Base-by-base conservation (phyloP, 2,797 vertebrate genomes). In the Dallia pectoralis region DNA sequence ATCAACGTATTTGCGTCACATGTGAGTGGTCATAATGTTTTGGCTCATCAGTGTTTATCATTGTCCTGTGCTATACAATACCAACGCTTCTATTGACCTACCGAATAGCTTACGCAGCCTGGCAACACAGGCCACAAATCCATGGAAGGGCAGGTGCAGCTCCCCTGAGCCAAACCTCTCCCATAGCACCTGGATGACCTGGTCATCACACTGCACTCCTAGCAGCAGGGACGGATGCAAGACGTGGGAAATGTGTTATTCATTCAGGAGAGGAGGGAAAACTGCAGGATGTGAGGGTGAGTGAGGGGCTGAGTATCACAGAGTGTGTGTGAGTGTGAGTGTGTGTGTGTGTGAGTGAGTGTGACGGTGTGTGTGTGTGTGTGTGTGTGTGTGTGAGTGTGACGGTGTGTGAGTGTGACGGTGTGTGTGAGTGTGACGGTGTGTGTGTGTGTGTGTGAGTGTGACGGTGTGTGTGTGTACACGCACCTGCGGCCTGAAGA, bases 21-120 rank as follows among this genome's bases (percentile, higher is more conserved):
- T n/a, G n/a, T n/a, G n/a, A n/a, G n/a, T n/a, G n/a, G n/a, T n/a
- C n/a, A n/a, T n/a, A n/a, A n/a, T n/a, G n/a, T n/a, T n/a, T n/a
- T n/a, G n/a, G n/a, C n/a, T n/a, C n/a, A n/a, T n/a, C n/a, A n/a
- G n/a, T n/a, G n/a, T n/a, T n/a, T n/a, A n/a, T n/a, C n/a, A n/a
- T n/a, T n/a, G n/a, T n/a, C n/a, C n/a, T n/a, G n/a, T n/a, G n/a
- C n/a, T n/a, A n/a, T n/a, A n/a, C n/a, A n/a, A n/a, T n/a, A n/a
- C n/a, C n/a, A 29, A 33, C n/a, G 53, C 62, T 33, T 67, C 48
- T 69, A 73, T 89, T 89, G 18, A 30, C 44, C 4, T 36, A 94
- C 93, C 91, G 25, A 92, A 93, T 66, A 94, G 91, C 65, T 85
- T 91, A 74, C 79, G 89, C 81, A 94, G 85, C 80, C 91, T 88